Conservation (phyloP, 2,888 invertebrate genomes). For the Lycocerus yunnanus region DNA sequence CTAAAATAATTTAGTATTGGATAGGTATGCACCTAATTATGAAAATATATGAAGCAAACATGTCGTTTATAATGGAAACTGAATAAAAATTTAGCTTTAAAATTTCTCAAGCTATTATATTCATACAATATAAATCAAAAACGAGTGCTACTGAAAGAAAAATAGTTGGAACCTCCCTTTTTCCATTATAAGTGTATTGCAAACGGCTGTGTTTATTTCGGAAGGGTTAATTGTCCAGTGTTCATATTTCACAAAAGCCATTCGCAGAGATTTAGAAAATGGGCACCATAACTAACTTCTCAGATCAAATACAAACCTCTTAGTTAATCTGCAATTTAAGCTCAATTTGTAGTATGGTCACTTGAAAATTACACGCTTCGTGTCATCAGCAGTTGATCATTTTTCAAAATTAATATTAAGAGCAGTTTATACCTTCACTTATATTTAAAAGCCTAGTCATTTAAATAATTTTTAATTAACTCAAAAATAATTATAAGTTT, state of each 20-base stretch:
- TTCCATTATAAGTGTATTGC: slow-evolving; percentile 30
- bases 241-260: slow-evolving; percentile 39
- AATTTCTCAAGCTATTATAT: slow-evolving; percentile 6
- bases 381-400: slow-evolving; percentile 38
- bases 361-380: slow-evolving; percentile 32
- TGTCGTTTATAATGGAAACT: neutral
- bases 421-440: slow-evolving; percentile 31
- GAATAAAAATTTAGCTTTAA: neutral
- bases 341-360: slow-evolving; percentile 34
- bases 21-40: neutral
- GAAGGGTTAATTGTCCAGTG: slow-evolving; percentile 40
- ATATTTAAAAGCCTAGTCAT: neutral
- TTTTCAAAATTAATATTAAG: slow-evolving; percentile 35
- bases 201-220: slow-evolving; percentile 35
- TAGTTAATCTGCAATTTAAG: slow-evolving; percentile 37
- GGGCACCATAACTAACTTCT: slow-evolving; percentile 29
- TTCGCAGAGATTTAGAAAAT: slow-evolving; percentile 31
- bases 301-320: slow-evolving; percentile 27
- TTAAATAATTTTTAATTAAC: slow-evolving; percentile 9
- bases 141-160: slow-evolving; percentile 26
- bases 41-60: neutral
- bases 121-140: slow-evolving; percentile 23
- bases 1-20: neutral
- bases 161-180: slow-evolving; percentile 37
- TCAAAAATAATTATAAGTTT: neutral